Evolutionary conservation across 2,113 vertebrate species (phyloP).

Genomic region (Hypanus sabinus): DNA sequence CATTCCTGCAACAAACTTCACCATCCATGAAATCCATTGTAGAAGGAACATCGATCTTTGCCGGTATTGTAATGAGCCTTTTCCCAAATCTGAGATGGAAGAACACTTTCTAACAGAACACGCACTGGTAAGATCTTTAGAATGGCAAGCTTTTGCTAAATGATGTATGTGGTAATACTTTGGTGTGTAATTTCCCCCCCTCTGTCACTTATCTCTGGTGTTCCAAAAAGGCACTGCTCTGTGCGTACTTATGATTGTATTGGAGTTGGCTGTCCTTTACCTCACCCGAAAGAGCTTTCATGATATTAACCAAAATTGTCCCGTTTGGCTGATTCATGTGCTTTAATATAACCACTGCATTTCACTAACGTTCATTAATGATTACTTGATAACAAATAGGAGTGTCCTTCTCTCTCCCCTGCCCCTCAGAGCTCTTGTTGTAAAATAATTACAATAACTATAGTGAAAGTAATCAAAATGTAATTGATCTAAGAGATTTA

Average conservation of each 20-base stretch:
- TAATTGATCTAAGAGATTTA: neutral
- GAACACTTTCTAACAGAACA: slow-evolving; percentile 78
- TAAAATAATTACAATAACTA: neutral
- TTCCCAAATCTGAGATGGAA: slow-evolving; percentile 75
- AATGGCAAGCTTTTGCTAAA: neutral
- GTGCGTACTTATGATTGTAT: neutral
- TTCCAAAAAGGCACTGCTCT: neutral
- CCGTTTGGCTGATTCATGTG: neutral
- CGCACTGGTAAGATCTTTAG: slow-evolving; percentile 57
- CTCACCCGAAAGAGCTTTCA: neutral
- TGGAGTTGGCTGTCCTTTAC: neutral
- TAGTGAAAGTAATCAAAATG: neutral
- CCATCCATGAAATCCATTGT: slow-evolving; percentile 92
- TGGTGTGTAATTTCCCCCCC: neutral
- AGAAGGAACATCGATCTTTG: slow-evolving; percentile 80
- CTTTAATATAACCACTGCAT: neutral
- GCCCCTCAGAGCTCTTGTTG: neutral
- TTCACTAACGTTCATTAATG: neutral
- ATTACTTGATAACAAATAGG: neutral
- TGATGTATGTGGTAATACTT: neutral
- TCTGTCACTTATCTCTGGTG: neutral
- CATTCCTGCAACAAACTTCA: slow-evolving; percentile 83
- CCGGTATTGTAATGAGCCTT: slow-evolving; percentile 73
- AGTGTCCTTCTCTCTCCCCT: neutral
- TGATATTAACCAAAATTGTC: neutral